Evolutionary conservation across 2,113 vertebrate species (phyloP).

Genomic region (Elephantulus edwardii): DNA sequence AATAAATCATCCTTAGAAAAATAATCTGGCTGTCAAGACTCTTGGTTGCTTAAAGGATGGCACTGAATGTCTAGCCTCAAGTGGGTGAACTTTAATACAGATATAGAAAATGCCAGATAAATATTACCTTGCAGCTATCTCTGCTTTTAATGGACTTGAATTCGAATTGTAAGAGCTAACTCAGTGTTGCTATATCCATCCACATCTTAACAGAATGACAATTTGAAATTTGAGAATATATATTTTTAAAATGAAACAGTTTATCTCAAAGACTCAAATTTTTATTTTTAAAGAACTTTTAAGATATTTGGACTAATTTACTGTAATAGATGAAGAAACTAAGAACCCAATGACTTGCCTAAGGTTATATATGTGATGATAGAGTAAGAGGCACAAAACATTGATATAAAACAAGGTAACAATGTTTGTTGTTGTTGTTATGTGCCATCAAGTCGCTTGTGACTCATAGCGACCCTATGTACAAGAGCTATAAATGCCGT

Average conservation of each 20-base stretch:
- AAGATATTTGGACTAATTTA: constrained; percentile 32
- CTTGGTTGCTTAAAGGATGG: constrained; percentile 46
- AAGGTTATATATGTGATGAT: constrained; percentile 22
- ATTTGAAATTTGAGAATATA: constrained; percentile 56
- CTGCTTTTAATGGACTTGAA: constrained; percentile 37
- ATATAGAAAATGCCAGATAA: constrained; percentile 48
- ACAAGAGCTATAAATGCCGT: too few relatives aligned
- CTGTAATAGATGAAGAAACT: constrained; percentile 6
- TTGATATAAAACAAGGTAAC: neutral
- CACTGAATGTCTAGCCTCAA: constrained; percentile 55
- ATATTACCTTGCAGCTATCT: constrained; percentile 43
- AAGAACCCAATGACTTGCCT: constrained; percentile 32
- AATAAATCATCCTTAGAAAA: constrained; percentile 66
- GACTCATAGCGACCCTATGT: too few relatives aligned
- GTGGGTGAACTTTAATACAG: constrained; percentile 66
- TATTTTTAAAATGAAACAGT: constrained; percentile 41
- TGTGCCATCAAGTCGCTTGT: too few relatives aligned
- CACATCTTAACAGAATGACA: constrained; percentile 17
- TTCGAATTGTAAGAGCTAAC: constrained; percentile 42
- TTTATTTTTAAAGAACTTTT: constrained; percentile 25
- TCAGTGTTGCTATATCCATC: constrained; percentile 45
- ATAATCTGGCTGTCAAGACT: constrained; percentile 63
- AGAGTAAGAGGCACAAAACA: neutral
- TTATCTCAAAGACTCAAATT: constrained; percentile 40
- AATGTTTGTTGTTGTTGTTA: too few relatives aligned